Base-by-base conservation (phyloP, 2,888 invertebrate genomes). In the Acleris emargana region DNA sequence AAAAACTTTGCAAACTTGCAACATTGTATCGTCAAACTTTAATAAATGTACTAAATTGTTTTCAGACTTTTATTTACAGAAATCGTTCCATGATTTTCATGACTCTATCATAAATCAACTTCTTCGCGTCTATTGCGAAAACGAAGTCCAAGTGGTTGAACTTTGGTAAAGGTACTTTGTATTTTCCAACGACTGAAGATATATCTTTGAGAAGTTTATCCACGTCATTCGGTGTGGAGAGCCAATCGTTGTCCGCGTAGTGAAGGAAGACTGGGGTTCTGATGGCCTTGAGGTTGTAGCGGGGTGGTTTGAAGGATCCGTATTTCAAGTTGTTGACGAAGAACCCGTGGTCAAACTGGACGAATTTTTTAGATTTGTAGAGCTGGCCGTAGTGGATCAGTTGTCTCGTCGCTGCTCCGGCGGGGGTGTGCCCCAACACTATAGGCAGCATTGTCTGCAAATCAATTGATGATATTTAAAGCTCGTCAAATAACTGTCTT, bases 121-220 rank as follows among this genome's bases (percentile, higher is more conserved):
- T 87, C 22, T 94, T 92, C 0, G 93, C 95, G 74, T 94, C 89
- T 57, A 88, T 93, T 3, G 93, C 94, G 73, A 93, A 94, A 4
- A 94, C 84, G 71, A 94, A 93, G 75, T 94, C 94, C 53, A 94
- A 76, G 74, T 94, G 94, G 72, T 93, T 94, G 74, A 93, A 93
- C 62, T 89, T 82, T 4, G 82, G 71, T 55, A 91, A 71, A 0
- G 90, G 86, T 0, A 94, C 92, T 73, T 87, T 80, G 69, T 87
- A 91, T 72, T 89, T 88, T n/a, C 92, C 93, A 1, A 93, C 72
- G 0, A 84, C 83, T 13, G 87, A 82, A 16, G 86, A 83, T 0
- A 94, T 76, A 75, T 89, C 82, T 43, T 72, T 69, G n/a, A 85
- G 80, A 22, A 94, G 72, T 69, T 72, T 84, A 22, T 86, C 76